Conservation (phyloP, 2,888 invertebrate species). For the Phymatocera aterrima region DNA sequence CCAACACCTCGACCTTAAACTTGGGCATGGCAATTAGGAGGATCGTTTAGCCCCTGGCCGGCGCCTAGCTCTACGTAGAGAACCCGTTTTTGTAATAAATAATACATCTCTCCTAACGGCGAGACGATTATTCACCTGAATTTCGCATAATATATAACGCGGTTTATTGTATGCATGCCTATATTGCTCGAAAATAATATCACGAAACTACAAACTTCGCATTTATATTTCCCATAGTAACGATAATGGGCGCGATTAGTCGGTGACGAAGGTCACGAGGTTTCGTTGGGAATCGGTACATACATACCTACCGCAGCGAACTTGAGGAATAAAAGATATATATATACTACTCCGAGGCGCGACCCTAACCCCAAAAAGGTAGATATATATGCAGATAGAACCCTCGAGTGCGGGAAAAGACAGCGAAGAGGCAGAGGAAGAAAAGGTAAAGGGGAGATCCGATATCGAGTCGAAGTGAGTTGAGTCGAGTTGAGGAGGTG, state of each 20-base stretch:
- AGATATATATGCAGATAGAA: too few species aligned
- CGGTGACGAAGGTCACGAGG: conserved; percentile 4
- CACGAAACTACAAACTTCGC: not conserved
- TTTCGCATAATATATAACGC: not conserved
- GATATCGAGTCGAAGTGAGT: conserved; percentile 32
- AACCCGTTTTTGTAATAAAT: conserved; percentile 38
- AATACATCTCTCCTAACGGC: conserved; percentile 26
- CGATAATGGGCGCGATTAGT: conserved; percentile 16
- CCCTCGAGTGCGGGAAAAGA: conserved; percentile 15
- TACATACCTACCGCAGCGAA: not conserved
- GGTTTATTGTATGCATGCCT: not conserved
- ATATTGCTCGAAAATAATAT: not conserved
- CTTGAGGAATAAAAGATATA: conserved; percentile 17
- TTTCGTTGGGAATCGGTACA: too few species aligned
- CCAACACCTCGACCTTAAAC: conserved; percentile 9
- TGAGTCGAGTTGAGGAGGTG: not conserved
- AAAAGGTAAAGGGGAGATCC: not conserved
- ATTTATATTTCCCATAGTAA: not conserved
- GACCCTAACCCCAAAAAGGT: not conserved
- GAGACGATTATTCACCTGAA: conserved; percentile 3
- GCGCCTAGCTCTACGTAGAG: too few species aligned
- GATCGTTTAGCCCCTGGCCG: conserved; percentile 34
- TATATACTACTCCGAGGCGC: not conserved
- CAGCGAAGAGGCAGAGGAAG: conserved; percentile 25
- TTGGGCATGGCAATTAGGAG: conserved; percentile 32